phyloP scores from a whole-genome alignment of 2,113 vertebrate species.

The Aptenodytes patagonicus region DNA sequence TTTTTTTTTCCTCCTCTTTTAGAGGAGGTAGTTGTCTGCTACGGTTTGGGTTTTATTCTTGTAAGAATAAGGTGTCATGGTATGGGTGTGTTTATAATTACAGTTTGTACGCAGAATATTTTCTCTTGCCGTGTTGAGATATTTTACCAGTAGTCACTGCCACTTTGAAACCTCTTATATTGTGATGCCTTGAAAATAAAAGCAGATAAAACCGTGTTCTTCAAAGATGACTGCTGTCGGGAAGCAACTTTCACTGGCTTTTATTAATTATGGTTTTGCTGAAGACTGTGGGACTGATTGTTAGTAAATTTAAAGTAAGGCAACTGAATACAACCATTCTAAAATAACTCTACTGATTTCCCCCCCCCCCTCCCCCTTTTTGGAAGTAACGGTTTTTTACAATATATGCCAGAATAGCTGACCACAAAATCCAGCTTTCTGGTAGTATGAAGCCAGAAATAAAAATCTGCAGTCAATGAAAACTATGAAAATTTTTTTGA shows the following conservation, averaged over 20 bases:
- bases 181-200: neutral
- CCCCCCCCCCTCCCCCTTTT: neutral
- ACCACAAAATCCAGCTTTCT: rapidly evolving
- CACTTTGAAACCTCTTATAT: neutral
- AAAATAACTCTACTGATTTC: neutral
- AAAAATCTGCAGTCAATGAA: neutral
- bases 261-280: neutral
- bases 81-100: neutral
- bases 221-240: neutral
- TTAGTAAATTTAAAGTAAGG: neutral
- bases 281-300: neutral
- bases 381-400: neutral
- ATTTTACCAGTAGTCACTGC: neutral
- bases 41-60: neutral
- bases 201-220: neutral
- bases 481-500: neutral
- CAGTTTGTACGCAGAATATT: neutral
- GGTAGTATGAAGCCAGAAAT: neutral
- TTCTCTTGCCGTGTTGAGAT: neutral
- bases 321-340: neutral
- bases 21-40: neutral
- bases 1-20: neutral
- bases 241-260: neutral
- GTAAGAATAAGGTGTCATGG: neutral
- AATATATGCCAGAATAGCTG: neutral